phyloP scores from a whole-genome alignment of 2,888 invertebrate genomes.

The Cephus pygmeus region DNA sequence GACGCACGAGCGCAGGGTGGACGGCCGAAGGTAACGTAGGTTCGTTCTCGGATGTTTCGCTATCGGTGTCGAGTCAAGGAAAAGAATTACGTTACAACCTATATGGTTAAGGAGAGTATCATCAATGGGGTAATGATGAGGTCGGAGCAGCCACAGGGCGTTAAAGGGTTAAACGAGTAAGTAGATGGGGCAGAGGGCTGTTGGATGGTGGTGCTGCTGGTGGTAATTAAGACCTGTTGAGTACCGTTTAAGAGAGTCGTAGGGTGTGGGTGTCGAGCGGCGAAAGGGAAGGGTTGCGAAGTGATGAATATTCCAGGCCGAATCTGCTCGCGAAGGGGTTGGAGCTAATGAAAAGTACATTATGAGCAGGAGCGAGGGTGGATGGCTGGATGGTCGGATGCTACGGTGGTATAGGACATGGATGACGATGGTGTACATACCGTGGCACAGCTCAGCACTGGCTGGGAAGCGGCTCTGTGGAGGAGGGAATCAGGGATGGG shows the following conservation, averaged over 20 bases:
- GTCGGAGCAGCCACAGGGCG: not conserved
- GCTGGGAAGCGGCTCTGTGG: conserved; percentile 23
- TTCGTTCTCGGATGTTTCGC: no score
- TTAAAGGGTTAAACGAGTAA: not conserved
- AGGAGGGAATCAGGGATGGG: conserved; percentile 26
- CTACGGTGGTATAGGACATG: conserved; percentile 29
- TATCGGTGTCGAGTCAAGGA: no score
- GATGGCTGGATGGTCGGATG: conserved; percentile 14
- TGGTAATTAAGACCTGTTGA: conserved; percentile 62
- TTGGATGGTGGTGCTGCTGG: conserved; percentile 13
- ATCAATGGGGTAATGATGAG: not conserved
- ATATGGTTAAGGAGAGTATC: not conserved
- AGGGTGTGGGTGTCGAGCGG: conserved; percentile 39
- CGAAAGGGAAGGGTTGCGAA: conserved; percentile 51
- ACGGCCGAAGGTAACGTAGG: no score
- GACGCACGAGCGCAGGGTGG: no score
- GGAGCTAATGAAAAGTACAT: conserved; percentile 63
- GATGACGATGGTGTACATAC: not conserved
- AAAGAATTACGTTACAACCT: no score
- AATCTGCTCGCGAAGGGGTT: conserved; percentile 48
- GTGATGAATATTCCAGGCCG: conserved; percentile 61
- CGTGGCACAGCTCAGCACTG: not conserved
- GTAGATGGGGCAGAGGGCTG: not conserved
- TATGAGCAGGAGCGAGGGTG: conserved; percentile 44
- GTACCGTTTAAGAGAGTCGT: conserved; percentile 25